Conservation (phyloP, 2,113 vertebrate genomes). For the Stercorarius parasiticus region DNA sequence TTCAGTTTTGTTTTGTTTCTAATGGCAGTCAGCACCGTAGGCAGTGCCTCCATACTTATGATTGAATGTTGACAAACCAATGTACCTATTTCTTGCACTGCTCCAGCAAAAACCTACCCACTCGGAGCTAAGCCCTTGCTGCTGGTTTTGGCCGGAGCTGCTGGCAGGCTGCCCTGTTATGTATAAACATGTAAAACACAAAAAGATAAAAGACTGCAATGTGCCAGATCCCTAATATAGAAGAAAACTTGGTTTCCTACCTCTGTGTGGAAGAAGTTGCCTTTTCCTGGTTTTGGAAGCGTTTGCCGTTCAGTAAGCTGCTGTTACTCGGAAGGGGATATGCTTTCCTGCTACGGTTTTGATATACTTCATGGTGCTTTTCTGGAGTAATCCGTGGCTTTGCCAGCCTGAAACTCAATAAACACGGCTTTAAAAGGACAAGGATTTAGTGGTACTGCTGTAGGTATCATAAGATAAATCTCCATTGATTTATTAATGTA, state of each 20-base stretch:
- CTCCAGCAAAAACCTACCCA: background rate
- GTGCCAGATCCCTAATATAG: background rate
- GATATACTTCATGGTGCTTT: background rate
- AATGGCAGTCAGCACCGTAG: background rate
- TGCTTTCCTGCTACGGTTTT: background rate
- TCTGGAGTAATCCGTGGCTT: background rate
- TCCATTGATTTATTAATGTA: background rate
- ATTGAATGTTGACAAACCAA: background rate
- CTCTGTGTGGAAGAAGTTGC: background rate
- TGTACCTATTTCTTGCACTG: background rate
- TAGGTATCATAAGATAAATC: background rate
- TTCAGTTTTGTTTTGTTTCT: background rate
- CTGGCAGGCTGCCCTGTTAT: background rate
- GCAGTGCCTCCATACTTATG: background rate
- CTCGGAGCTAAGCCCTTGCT: background rate
- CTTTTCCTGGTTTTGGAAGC: background rate
- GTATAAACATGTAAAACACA: background rate
- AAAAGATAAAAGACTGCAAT: background rate
- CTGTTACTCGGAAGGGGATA: background rate
- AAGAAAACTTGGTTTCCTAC: background rate
- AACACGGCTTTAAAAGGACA: background rate
- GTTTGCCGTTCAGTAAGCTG: background rate
- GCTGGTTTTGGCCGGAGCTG: background rate
- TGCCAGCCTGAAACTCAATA: conserved; percentile 23
- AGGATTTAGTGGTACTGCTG: background rate